phyloP scores from a whole-genome alignment of 1,140 invertebrate species.

The Drosophila pallidifrons region DNA sequence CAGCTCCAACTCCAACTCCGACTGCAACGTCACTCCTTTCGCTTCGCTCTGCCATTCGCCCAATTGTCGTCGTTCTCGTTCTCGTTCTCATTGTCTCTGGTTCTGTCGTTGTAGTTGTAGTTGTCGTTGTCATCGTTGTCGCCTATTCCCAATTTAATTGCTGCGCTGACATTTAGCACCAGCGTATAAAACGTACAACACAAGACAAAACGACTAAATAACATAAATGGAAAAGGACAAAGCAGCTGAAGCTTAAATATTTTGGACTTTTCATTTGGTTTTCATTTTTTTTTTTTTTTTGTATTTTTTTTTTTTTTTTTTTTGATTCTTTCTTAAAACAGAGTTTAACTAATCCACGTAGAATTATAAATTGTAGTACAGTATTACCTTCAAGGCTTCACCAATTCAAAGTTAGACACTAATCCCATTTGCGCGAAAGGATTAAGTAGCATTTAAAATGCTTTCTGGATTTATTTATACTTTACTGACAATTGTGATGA shows the following conservation, averaged over 20 bases:
- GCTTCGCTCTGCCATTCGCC: conserved; percentile 7
- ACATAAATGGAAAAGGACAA: conserved; percentile 10
- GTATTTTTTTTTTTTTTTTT: background rate
- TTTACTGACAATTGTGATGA: background rate
- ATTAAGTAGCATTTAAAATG: conserved; percentile 30
- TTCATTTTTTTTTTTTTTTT: background rate
- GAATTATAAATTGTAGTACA: conserved; percentile 25
- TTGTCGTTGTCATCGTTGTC: conserved; percentile 32
- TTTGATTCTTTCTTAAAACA: background rate
- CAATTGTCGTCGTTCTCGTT: background rate
- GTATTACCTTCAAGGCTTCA: conserved; percentile 6
- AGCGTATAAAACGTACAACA: conserved; percentile 34
- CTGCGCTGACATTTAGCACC: conserved; percentile 80
- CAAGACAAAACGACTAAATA: conserved; percentile 1
- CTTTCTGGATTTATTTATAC: background rate
- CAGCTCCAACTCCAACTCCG: background rate
- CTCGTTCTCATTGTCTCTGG: background rate
- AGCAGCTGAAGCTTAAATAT: conserved; percentile 41
- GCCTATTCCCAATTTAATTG: conserved; percentile 78
- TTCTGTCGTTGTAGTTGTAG: conserved; percentile 4
- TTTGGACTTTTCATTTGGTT: conserved; percentile 35
- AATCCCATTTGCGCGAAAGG: conserved; percentile 46
- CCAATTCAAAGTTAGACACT: conserved; percentile 25
- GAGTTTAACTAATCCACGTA: conserved; percentile 15
- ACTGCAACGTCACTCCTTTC: background rate